Base-by-base conservation (phyloP, 2,113 vertebrate species). In the Lonchura striata region DNA sequence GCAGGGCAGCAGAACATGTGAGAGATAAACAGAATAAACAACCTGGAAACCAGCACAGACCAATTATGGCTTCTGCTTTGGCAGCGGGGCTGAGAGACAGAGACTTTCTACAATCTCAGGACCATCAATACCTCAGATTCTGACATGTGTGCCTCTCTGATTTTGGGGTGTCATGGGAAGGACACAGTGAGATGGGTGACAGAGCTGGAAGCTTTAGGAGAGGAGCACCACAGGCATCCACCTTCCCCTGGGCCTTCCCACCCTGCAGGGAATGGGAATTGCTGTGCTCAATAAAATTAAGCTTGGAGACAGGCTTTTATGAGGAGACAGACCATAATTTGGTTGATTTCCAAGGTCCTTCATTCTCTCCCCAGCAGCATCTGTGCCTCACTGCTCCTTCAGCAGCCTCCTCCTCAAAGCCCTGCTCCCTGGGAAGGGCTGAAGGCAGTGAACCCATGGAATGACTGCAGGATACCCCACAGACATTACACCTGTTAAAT, bases 291-390 rank as follows among this genome's bases (percentile, higher is more conserved):
- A 59, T 87, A 90, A 86, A 96, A 92, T 89, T 41, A 63, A 83
- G 37, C 30, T 94, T 33, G 15, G 37, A 61, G 24, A 39, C 35
- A 96, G 60, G 41, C 39, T 68, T 61, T 94, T 86, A 44, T 92
- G 82, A 94, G 81, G 59, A 69, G 89, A 84, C 61, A 96, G 56
- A 44, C 28, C 70, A 59, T 92, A 76, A 64, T 49, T 49, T 88
- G 66, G 88, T 78, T 95, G 59, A 90, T 97, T 97, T 96, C 96
- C 86, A 86, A 90, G 82, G 66, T 46, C 72, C 60, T 96, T 94
- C 79, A 15, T 97, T 97, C 94, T 94, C 69, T 46, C 54, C 41
- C 54, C 82, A 86, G 89, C 97, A 98, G 95, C 13, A 14, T 74
- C 68, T 50, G 81, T 47, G 61, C 82, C 88, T 88, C 66, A 39